phyloP scores from a whole-genome alignment of 2,888 invertebrate genomes.

The Drosophila limbata region DNA sequence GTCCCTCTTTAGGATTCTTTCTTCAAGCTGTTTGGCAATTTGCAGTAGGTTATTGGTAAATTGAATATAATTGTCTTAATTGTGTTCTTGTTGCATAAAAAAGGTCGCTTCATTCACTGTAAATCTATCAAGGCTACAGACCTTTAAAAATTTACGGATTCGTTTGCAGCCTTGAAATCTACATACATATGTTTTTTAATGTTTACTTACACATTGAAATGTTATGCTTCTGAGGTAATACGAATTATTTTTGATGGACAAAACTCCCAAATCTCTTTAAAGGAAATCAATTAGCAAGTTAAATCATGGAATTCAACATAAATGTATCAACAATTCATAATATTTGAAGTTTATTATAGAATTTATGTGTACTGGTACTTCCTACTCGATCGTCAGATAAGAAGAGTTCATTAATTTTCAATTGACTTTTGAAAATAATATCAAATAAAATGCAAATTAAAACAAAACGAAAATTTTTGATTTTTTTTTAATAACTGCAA shows the following conservation, averaged over 20 bases:
- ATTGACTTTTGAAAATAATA: background rate
- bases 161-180: background rate
- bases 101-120: conserved; percentile 2
- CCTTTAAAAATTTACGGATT: too few relatives aligned
- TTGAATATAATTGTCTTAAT: background rate
- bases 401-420: conserved; percentile 3
- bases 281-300: background rate
- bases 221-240: background rate
- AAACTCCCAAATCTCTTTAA: background rate
- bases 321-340: background rate
- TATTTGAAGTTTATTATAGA: conserved; percentile 4
- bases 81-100: conserved; percentile 1
- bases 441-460: conserved; percentile 38
- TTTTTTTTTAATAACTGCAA: background rate
- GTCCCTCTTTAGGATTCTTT: conserved; percentile 16
- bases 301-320: background rate
- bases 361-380: background rate
- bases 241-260: background rate
- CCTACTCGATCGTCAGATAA: conserved; percentile 1
- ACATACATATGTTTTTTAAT: background rate
- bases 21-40: conserved; percentile 2
- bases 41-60: conserved; percentile 8
- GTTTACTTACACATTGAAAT: conserved; percentile 2
- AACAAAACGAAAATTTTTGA: background rate
- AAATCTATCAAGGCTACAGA: background rate